A percentile compares a stretch with the other conserved stretches of the same genome.
Evolutionary conservation across 2,797 vertebrate genomes (phyloP).

Genomic region (Aselliscus stoliczkanus): DNA sequence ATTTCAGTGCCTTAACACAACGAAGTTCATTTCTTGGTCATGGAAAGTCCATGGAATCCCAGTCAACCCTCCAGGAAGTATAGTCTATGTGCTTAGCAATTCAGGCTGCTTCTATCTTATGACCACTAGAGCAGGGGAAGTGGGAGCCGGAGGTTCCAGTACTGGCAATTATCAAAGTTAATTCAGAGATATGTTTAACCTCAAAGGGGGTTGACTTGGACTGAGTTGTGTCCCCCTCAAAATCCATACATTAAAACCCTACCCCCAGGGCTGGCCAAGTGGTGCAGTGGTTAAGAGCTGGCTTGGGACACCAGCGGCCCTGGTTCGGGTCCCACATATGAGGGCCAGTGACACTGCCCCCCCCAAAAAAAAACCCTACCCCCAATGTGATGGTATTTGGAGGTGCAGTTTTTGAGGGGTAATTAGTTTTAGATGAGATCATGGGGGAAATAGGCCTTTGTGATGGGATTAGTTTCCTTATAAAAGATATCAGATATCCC

Average conservation of each 20-base stretch:
- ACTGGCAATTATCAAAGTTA: background rate
- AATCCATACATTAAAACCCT: background rate
- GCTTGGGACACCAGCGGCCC: no score
- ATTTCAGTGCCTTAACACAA: no score
- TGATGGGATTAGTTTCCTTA: background rate
- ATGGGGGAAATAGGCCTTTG: no score
- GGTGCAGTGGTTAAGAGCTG: no score
- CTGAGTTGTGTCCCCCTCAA: background rate
- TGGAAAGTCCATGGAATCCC: background rate
- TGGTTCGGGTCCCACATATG: no score
- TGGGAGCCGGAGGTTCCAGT: background rate
- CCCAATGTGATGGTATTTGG: background rate
- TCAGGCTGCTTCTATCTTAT: background rate
- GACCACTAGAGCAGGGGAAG: background rate
- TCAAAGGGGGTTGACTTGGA: background rate
- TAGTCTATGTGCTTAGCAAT: fast-evolving
- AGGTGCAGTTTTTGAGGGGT: background rate
- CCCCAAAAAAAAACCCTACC: background rate
- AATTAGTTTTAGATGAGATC: background rate
- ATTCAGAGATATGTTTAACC: background rate
- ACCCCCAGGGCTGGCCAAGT: no score
- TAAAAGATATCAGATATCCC: no score
- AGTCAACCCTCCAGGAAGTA: background rate
- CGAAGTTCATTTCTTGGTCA: background rate
- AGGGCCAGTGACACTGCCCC: no score